Percentiles rank a stretch among this genome's conserved stretches.
These are phyloP conservation scores for Platyrinchus mystaceus DNA, from an alignment of 2,797 vertebrate species.

Conservation along the genomic window DNA sequence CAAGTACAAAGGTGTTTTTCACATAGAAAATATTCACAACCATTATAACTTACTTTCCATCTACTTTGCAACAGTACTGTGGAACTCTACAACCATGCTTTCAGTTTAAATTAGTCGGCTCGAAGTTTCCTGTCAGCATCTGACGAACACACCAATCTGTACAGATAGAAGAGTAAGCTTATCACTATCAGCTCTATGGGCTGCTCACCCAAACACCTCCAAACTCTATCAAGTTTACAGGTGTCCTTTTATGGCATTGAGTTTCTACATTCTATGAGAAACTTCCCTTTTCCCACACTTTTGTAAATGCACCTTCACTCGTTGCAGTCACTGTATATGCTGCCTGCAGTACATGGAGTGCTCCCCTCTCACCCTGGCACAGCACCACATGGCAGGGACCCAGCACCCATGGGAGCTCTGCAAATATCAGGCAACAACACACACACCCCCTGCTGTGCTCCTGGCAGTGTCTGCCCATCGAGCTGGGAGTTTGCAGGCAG, in stretches of 20 bases:
- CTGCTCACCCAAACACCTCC: not conserved
- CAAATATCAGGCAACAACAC: not conserved
- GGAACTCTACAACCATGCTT: not conserved
- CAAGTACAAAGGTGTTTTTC: not conserved
- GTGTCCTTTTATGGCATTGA: not conserved
- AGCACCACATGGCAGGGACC: not conserved
- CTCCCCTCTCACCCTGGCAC: not conserved
- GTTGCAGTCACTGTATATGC: not conserved
- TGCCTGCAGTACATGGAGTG: not conserved
- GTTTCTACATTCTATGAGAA: not conserved
- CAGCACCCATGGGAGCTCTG: not conserved
- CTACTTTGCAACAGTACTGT: not conserved
- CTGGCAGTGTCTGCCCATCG: not conserved
- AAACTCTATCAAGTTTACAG: not conserved
- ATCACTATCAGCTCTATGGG: not conserved
- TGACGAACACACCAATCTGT: not conserved
- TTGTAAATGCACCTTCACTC: not conserved
- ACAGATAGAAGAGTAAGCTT: not conserved
- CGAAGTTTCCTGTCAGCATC: not conserved
- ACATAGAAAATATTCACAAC: not conserved
- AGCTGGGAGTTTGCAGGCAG: not conserved
- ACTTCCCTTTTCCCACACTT: not conserved
- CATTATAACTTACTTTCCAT: not conserved
- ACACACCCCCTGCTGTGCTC: not conserved
- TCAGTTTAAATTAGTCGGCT: not conserved